Base-by-base conservation (phyloP, 1,140 invertebrate species). In the Drosophila asahinai region DNA sequence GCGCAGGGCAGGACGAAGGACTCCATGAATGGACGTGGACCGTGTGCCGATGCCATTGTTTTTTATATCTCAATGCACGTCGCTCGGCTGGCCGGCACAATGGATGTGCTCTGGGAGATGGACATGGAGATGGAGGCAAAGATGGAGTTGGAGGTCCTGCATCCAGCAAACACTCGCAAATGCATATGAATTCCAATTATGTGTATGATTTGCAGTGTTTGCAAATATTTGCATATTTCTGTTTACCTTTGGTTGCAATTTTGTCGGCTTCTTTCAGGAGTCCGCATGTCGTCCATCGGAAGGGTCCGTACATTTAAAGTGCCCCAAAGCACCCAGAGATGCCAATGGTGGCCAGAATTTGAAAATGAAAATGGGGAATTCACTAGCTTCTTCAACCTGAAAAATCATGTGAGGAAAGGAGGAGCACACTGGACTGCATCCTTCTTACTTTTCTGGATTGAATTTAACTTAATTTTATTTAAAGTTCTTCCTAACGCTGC, bases 231-330 rank as follows among this genome's bases (percentile, higher is more conserved):
- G 71, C 83, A 80, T 87, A 65, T 66, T 54, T 66, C 49, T 58
- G 81, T 87, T 83, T 87, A 83, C 83, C 76, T 86, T 86, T 80
- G 67, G 75, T 79, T 86, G 83, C 83, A 86, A 86, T 86, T 86
- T 80, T 72, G 70, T 83, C 76, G 80, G 76, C 63, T 86, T 82
- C 71, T 87, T 82, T 80, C 64, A 72, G 68, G 58, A 54, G 51
- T 7, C 27, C 27, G 27, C 27, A 30, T 30, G 6, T 36, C 40
- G 15, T 27, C 55, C 19, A 64, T 0, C 19, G 47, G 19, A n/a
- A 19, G 48, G 48, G 3, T 25, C 2, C 22, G 22, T 25, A 25
- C 22, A 25, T 25, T 25, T 25, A 25, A 25, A 25, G 22, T 25
- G 22, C 22, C 22, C 22, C 22, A 30, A 30, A 30, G 27, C 27